A percentile compares a stretch with the other conserved stretches of the same genome.
phyloP scores from a whole-genome alignment of 1,140 invertebrate genomes.

The Bombus waltoni region DNA sequence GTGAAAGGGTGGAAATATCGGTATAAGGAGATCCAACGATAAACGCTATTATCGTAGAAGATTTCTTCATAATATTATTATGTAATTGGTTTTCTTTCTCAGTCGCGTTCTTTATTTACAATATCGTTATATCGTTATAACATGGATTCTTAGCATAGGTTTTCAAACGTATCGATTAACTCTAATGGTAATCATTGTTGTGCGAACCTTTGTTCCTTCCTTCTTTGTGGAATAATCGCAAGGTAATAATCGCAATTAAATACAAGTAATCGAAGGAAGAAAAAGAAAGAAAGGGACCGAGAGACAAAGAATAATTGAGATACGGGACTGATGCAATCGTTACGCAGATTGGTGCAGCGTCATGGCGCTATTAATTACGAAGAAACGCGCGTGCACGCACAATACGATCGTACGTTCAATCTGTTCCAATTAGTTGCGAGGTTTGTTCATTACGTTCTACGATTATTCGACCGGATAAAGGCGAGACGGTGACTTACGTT shows the following conservation, averaged over 20 bases:
- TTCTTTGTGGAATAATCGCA: not conserved
- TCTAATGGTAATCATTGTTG: not conserved
- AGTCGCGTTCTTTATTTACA: no score
- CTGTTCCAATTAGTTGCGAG: slow-evolving; percentile 52
- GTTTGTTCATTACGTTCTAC: slow-evolving; percentile 44
- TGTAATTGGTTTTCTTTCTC: no score
- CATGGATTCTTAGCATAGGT: not conserved
- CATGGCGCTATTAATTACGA: slow-evolving; percentile 43
- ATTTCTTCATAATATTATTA: no score
- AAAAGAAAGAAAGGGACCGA: not conserved
- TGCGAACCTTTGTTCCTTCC: slow-evolving; percentile 10
- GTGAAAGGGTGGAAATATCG: no score
- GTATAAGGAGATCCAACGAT: no score
- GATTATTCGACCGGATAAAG: slow-evolving; percentile 50
- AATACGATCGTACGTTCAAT: slow-evolving; percentile 43
- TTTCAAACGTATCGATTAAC: not conserved
- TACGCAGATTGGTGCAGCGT: slow-evolving; percentile 53
- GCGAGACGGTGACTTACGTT: slow-evolving; percentile 40
- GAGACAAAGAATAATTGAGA: slow-evolving; percentile 7
- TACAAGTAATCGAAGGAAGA: not conserved
- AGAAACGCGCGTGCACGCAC: slow-evolving; percentile 6
- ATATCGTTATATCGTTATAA: no score
- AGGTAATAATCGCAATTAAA: slow-evolving; percentile 4
- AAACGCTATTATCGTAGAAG: no score
- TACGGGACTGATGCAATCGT: slow-evolving; percentile 50